Conservation (phyloP, 2,113 vertebrate species). For the Grallaria varia region DNA sequence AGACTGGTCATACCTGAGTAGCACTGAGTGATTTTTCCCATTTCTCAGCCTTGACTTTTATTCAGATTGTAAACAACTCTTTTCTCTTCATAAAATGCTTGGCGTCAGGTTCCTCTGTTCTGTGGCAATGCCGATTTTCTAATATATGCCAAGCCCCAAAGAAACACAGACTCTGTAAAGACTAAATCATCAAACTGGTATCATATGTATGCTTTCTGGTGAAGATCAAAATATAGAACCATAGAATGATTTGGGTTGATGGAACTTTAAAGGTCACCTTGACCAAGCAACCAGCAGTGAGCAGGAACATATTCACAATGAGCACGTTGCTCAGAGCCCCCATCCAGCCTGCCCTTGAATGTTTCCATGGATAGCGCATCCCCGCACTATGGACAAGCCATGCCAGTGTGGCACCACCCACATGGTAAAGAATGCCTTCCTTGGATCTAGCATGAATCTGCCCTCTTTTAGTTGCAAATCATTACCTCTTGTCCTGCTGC, state of each 20-base stretch:
- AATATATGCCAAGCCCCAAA: background rate
- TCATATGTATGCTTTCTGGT: accelerated
- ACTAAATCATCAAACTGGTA: background rate
- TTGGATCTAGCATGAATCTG: background rate
- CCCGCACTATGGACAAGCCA: background rate
- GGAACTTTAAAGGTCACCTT: background rate
- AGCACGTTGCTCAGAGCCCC: background rate
- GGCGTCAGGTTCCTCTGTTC: background rate
- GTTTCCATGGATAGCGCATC: background rate
- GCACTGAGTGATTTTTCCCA: background rate
- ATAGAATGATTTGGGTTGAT: background rate
- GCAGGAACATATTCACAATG: background rate
- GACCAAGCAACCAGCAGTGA: background rate
- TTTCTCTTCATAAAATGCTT: background rate
- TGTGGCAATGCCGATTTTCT: background rate
- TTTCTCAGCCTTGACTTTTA: background rate
- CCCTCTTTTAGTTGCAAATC: background rate
- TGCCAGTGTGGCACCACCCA: background rate
- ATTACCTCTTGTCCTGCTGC: background rate
- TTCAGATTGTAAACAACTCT: background rate
- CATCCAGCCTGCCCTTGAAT: background rate
- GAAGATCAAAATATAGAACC: background rate
- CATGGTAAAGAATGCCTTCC: background rate
- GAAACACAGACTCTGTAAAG: background rate
- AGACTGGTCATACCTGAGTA: background rate